Evolutionary conservation across 2,888 invertebrate genomes (phyloP), one percentile per base, ranked within the genome.

Genomic region (Anoplius nigerrimus): DNA sequence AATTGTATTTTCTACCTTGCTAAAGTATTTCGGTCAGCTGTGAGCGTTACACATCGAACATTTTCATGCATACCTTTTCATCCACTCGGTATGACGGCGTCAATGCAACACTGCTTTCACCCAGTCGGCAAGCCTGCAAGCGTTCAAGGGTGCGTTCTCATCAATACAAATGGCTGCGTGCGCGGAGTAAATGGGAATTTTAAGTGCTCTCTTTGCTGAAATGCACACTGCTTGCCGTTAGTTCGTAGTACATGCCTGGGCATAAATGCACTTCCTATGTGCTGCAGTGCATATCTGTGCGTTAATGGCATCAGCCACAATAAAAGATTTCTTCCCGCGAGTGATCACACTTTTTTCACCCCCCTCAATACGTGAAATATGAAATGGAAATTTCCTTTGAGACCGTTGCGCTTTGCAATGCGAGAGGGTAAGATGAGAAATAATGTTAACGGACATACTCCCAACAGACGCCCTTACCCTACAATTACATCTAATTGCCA

Each of bases 161-260:
- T 66, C 74, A 64, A 79, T 80, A 74, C 69, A 64, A 76, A 74
- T 72, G 71, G 59, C 71, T 72, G 72, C 64, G 69, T 76, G 74
- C 75, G 72, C 65, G 74, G 73, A 69, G 75, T 71, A 82, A 80
- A 83, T 83, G 83, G 81, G 80, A 82, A 82, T 81, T 83, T 83
- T 80, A 80, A 83, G 81, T 80, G 83, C 79, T 74, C 70, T 73
- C 74, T 68, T 62, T 64, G 55, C 54, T 71, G 72, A 74, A 80
- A 80, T 62, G 56, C 67, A 72, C 61, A 62, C 65, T 45, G 63
- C 56, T 62, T 56, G 62, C 53, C 53, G 60, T 54, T 66, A 22
- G 60, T 63, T 65, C 62, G 34, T 20, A 18, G 43, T 64, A 24
- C 48, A 62, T 42, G 65, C 66, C 59, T 51, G 60, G 55, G 66